phyloP scores from a whole-genome alignment of 2,113 vertebrate species.

The Neoarius graeffei region DNA sequence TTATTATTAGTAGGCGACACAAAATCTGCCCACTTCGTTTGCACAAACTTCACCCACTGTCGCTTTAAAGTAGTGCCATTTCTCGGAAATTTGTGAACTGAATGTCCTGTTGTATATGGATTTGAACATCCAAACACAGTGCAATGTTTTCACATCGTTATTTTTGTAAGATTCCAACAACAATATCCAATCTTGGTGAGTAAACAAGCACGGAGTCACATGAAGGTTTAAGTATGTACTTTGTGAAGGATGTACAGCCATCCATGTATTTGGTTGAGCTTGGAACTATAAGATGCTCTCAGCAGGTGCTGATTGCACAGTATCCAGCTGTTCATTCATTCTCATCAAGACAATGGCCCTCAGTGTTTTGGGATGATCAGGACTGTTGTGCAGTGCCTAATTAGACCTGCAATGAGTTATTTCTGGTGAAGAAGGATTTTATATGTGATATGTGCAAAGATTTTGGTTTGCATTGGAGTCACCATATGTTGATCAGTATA shows the following conservation, averaged over 20 bases:
- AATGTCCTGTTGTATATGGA: too few species aligned
- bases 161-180: too few species aligned
- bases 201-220: neutral
- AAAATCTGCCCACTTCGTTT: too few species aligned
- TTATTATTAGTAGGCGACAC: too few species aligned
- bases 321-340: conserved; percentile 27
- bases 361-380: conserved; percentile 12
- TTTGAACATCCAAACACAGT: too few species aligned
- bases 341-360: conserved; percentile 23
- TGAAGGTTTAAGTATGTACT: neutral
- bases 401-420: neutral
- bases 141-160: too few species aligned
- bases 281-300: conserved; percentile 12
- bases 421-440: neutral
- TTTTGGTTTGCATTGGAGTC: neutral
- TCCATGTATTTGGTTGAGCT: conserved; percentile 8
- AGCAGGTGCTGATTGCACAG: conserved; percentile 34
- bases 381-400: conserved; percentile 9
- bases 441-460: neutral
- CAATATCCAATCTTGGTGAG: too few species aligned
- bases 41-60: too few species aligned
- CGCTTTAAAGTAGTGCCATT: too few species aligned
- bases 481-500: neutral
- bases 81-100: too few species aligned
- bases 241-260: conserved; percentile 8